phyloP scores from a whole-genome alignment of 2,888 invertebrate genomes.

The Drosophila glabriapex region DNA sequence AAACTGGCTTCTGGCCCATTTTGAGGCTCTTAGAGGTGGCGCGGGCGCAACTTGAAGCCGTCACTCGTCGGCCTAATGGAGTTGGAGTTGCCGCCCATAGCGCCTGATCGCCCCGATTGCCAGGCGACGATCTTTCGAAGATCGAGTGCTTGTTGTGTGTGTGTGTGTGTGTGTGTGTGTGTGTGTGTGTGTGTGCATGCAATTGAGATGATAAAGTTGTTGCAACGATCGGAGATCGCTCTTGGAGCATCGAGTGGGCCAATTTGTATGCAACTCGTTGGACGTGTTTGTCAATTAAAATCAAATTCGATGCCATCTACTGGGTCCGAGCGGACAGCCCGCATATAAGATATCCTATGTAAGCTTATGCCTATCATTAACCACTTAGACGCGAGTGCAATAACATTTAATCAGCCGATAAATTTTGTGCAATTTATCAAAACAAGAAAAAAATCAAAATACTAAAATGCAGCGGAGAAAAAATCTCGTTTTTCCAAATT shows the following conservation, averaged over 20 bases:
- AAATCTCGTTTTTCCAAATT: slow-evolving; percentile 78
- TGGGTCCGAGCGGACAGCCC: slow-evolving; percentile 13
- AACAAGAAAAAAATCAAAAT: slow-evolving; percentile 20
- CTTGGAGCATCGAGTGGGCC: slow-evolving; percentile 47
- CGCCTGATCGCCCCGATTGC: slow-evolving; percentile 27
- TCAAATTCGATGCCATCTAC: slow-evolving; percentile 75
- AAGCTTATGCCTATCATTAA: slow-evolving; percentile 67
- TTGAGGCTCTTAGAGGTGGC: slow-evolving; percentile 18
- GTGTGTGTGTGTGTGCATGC: slow-evolving; percentile 15
- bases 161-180: slow-evolving; percentile 4
- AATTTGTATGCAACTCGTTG: slow-evolving; percentile 76
- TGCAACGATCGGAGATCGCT: slow-evolving; percentile 33
- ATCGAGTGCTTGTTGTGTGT: slow-evolving; percentile 15
- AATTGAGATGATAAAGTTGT: slow-evolving; percentile 67
- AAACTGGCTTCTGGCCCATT: slow-evolving; percentile 41
- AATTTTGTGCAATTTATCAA: slow-evolving; percentile 79
- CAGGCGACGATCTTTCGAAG: slow-evolving; percentile 28
- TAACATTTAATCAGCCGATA: slow-evolving; percentile 81
- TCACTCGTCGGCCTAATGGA: slow-evolving; percentile 63
- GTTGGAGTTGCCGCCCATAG: slow-evolving; percentile 67
- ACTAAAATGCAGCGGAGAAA: slow-evolving; percentile 34
- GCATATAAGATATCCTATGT: slow-evolving; percentile 36
- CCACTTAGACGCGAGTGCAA: slow-evolving; percentile 77
- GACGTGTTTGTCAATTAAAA: slow-evolving; percentile 82
- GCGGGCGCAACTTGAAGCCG: slow-evolving; percentile 60